Evolutionary conservation across 2,888 invertebrate genomes (phyloP).

Genomic region (Neria commutata): DNA sequence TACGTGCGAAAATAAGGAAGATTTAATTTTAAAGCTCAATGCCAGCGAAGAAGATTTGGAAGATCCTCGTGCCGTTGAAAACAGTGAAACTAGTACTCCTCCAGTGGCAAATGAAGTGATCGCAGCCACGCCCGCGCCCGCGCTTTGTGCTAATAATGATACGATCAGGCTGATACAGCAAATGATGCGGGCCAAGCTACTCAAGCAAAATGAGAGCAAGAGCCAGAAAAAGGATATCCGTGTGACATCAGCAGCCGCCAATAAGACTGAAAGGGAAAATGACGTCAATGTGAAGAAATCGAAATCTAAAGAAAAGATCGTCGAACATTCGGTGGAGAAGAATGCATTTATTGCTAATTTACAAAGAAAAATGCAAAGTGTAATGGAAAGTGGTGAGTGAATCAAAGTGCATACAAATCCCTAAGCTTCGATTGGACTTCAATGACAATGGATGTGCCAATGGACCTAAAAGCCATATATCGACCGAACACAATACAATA

Average conservation of each 20-base stretch:
- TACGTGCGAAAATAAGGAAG: too few species aligned
- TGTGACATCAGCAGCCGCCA: neutral
- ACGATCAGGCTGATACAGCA: slow-evolving; percentile 41
- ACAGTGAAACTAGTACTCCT: neutral
- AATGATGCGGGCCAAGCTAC: slow-evolving; percentile 43
- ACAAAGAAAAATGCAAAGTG: slow-evolving; percentile 36
- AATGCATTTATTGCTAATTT: slow-evolving; percentile 37
- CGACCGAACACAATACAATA: too few species aligned
- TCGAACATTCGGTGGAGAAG: slow-evolving; percentile 25
- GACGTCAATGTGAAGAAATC: slow-evolving; percentile 9
- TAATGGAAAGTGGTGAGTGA: slow-evolving; percentile 35
- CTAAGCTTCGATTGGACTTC: too few species aligned
- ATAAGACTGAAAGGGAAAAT: slow-evolving; percentile 6
- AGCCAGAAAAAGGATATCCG: neutral
- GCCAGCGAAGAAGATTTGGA: neutral
- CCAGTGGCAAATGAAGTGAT: neutral
- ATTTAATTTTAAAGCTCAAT: too few species aligned
- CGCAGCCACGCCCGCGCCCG: neutral
- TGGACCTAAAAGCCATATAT: too few species aligned
- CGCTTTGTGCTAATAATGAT: slow-evolving; percentile 14
- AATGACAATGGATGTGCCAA: too few species aligned
- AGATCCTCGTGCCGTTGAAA: slow-evolving; percentile 4
- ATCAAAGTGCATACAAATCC: slow-evolving; percentile 18
- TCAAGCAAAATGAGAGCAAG: slow-evolving; percentile 24
- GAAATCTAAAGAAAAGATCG: slow-evolving; percentile 26